Conservation (phyloP, 2,797 vertebrate genomes). For the Micropoecilia bifurca region DNA sequence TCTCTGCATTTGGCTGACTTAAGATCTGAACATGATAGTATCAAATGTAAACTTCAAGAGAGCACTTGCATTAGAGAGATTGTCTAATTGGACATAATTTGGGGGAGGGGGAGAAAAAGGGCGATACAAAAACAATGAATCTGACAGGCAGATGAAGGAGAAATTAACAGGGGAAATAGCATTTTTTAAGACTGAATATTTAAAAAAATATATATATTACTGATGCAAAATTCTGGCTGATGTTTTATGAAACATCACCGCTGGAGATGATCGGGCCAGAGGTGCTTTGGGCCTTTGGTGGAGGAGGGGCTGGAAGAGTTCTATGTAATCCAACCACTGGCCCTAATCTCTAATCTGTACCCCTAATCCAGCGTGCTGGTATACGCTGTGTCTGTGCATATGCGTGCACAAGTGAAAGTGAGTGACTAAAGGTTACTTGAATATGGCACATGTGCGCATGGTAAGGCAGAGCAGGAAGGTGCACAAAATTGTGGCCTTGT, state of each 20-base stretch:
- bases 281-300: constrained; percentile 51
- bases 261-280: constrained; percentile 58
- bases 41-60: constrained; percentile 23
- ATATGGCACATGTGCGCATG: constrained; percentile 46
- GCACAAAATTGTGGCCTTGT: constrained; percentile 23
- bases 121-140: constrained; percentile 3
- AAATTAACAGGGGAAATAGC: constrained; percentile 32
- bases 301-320: constrained; percentile 64
- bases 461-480: constrained; percentile 33
- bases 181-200: constrained; percentile 53
- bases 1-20: constrained; percentile 27
- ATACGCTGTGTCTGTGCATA: constrained; percentile 43
- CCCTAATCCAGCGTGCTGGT: constrained; percentile 73
- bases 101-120: constrained; percentile 9
- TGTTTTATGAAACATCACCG: constrained; percentile 26
- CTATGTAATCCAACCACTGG: constrained; percentile 77
- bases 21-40: constrained; percentile 29
- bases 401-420: constrained; percentile 12
- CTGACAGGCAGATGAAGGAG: constrained; percentile 18
- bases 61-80: constrained; percentile 21
- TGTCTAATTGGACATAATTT: constrained; percentile 12
- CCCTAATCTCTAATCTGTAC: constrained; percentile 85
- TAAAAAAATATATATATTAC: constrained; percentile 31
- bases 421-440: constrained; percentile 44
- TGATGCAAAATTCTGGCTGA: constrained; percentile 24